Conservation (phyloP, 2,797 vertebrate species). For the Catharus ustulatus region DNA sequence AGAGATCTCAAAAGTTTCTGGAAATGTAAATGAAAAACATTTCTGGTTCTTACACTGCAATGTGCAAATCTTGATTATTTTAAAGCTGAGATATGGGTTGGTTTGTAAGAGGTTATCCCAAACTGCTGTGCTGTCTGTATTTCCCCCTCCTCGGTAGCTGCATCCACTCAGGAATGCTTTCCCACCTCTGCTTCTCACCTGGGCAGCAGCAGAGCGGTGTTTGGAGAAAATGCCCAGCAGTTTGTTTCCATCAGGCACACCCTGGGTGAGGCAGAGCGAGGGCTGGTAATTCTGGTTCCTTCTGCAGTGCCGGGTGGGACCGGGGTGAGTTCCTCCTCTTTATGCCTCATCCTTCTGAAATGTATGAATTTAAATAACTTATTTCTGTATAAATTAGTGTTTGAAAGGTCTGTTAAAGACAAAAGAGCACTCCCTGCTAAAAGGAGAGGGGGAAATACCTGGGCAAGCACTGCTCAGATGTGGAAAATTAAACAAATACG, state of each 20-base stretch:
- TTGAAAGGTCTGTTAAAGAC: background rate
- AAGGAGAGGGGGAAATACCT: background rate
- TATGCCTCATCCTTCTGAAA: background rate
- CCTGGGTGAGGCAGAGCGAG: background rate
- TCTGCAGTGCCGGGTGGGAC: background rate
- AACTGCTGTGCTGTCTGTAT: background rate
- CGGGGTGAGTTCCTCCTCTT: background rate
- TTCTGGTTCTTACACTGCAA: background rate
- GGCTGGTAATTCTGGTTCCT: slow-evolving; percentile 57
- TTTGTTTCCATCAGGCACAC: background rate
- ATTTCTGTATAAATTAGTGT: background rate
- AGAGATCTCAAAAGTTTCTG: slow-evolving; percentile 36
- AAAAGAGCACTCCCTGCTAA: background rate
- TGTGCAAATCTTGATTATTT: background rate
- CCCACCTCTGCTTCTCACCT: background rate
- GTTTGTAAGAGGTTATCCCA: background rate
- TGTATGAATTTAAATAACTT: background rate
- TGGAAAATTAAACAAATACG: slow-evolving; percentile 25
- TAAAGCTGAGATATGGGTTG: background rate
- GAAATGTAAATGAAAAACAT: background rate
- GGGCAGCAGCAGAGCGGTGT: background rate
- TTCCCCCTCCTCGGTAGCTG: background rate
- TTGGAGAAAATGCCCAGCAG: background rate
- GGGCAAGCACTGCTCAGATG: background rate
- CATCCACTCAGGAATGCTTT: background rate